Conservation (phyloP, 2,113 vertebrate genomes). For the Kryptolebias marmoratus region DNA sequence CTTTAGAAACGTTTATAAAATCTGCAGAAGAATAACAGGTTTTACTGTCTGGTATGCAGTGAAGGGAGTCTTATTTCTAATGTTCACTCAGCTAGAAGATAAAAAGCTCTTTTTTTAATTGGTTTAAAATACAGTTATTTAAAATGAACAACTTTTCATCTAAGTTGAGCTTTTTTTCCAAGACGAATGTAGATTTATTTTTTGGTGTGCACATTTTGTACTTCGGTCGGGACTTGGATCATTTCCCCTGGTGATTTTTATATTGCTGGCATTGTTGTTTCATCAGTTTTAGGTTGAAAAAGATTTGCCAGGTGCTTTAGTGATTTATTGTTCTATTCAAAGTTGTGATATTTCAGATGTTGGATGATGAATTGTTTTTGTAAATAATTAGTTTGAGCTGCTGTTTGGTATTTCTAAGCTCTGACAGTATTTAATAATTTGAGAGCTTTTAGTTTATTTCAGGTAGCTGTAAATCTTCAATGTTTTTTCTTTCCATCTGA, state of each 20-base stretch:
- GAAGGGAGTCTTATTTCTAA: too few relatives aligned
- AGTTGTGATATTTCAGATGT: background rate
- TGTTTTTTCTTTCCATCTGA: background rate
- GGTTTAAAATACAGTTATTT: background rate
- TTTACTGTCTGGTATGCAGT: too few relatives aligned
- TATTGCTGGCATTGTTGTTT: background rate
- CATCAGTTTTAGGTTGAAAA: background rate
- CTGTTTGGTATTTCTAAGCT: background rate
- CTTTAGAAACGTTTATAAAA: too few relatives aligned
- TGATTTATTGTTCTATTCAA: slow-evolving; percentile 1
- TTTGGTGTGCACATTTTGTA: background rate
- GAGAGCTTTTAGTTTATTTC: background rate
- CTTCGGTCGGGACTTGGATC: background rate
- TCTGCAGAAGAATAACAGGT: too few relatives aligned
- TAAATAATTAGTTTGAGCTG: background rate
- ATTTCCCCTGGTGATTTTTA: background rate
- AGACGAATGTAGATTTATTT: background rate
- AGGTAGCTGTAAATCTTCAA: background rate
- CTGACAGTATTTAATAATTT: background rate
- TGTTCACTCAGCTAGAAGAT: too few relatives aligned
- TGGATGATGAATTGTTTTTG: slow-evolving; percentile 3
- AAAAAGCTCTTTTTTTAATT: too few relatives aligned
- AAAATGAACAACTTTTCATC: background rate
- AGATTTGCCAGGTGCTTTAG: background rate
- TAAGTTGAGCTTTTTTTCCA: background rate